phyloP scores from a whole-genome alignment of 2,113 vertebrate species.

The Ploceus nigricollis region DNA sequence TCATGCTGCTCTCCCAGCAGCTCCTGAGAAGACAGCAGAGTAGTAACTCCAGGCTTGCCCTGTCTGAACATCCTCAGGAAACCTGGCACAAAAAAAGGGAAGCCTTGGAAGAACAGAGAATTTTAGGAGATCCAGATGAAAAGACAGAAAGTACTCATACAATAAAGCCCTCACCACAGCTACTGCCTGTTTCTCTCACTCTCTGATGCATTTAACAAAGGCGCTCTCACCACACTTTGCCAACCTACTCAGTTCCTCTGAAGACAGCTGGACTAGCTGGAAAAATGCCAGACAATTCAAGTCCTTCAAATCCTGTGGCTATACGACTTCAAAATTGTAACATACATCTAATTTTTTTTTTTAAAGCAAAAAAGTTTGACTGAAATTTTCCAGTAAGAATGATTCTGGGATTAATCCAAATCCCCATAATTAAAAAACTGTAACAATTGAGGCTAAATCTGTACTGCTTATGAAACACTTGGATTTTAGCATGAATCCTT shows the following conservation, averaged over 20 bases:
- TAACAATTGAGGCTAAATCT: neutral
- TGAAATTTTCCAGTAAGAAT: neutral
- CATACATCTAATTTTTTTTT: neutral
- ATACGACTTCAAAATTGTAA: neutral
- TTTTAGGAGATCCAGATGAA: neutral
- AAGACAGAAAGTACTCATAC: neutral
- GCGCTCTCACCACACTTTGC: neutral
- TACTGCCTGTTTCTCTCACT: neutral
- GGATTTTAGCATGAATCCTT: neutral
- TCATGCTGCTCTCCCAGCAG: rapidly evolving
- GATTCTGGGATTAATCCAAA: neutral
- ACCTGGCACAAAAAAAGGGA: neutral
- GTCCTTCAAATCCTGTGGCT: neutral
- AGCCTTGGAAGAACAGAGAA: neutral
- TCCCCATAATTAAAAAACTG: neutral
- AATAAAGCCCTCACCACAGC: neutral
- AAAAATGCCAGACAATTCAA: neutral
- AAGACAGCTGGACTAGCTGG: neutral
- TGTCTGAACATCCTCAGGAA: neutral
- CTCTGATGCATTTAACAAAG: neutral
- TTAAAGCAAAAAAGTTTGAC: neutral
- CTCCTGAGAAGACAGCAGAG: neutral
- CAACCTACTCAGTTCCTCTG: neutral
- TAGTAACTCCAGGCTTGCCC: neutral
- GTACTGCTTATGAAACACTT: neutral